These are phyloP conservation scores for Nemotelus pantherinus DNA, from an alignment of 2,888 invertebrate species.

Conservation along the genomic window DNA sequence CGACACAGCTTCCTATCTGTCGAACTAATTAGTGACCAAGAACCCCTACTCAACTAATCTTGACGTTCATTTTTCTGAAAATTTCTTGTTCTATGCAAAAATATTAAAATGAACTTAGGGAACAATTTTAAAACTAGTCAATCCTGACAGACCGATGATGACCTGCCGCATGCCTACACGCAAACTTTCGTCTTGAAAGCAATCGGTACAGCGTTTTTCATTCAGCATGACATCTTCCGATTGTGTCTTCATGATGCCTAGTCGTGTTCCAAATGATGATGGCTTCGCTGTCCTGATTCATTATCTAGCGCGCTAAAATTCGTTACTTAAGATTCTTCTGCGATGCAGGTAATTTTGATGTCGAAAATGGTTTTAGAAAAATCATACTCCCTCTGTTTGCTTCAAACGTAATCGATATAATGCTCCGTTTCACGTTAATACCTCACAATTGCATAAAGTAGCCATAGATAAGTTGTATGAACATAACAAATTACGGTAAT, in stretches of 20 bases:
- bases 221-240: constrained; percentile 95
- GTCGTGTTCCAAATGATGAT: constrained; percentile 51
- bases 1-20: not conserved
- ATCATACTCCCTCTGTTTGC: no score
- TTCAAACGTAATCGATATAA: no score
- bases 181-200: constrained; percentile 95
- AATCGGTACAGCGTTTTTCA: constrained; percentile 87
- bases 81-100: no score
- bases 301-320: no score
- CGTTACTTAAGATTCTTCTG: no score
- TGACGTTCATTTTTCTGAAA: no score
- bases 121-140: constrained; percentile 46
- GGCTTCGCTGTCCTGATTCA: not conserved
- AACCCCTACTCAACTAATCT: not conserved
- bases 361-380: no score
- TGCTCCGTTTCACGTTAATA: no score
- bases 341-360: no score
- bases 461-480: no score
- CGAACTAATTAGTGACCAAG: not conserved
- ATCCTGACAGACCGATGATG: constrained; percentile 85
- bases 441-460: no score
- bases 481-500: no score
- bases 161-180: constrained; percentile 91
- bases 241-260: constrained; percentile 88
- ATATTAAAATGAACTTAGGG: not conserved